phyloP scores from a whole-genome alignment of 2,888 invertebrate species.

The Drosophila leonis region DNA sequence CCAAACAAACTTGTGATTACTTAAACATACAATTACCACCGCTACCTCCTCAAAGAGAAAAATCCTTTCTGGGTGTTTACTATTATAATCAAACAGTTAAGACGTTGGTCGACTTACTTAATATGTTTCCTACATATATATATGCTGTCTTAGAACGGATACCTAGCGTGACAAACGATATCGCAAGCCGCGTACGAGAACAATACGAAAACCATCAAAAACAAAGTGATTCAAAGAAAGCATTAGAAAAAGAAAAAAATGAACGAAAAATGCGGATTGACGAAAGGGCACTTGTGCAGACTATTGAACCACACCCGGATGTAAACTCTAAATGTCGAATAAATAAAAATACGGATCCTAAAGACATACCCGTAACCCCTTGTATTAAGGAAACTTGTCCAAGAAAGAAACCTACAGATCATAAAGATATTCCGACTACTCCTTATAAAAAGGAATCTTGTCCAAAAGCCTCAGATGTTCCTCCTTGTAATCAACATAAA shows the following conservation, averaged over 20 bases:
- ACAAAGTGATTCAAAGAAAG: neutral
- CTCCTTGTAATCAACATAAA: neutral
- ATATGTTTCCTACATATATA: slow-evolving; percentile 44
- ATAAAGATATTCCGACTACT: slow-evolving; percentile 6
- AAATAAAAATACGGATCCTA: neutral
- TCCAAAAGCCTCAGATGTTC: neutral
- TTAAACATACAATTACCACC: slow-evolving; percentile 58
- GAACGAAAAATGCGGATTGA: slow-evolving; percentile 31
- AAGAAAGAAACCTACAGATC: neutral
- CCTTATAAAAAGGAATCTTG: slow-evolving; percentile 21
- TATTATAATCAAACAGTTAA: slow-evolving; percentile 59
- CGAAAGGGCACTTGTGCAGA: slow-evolving; percentile 27
- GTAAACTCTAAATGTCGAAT: slow-evolving; percentile 2
- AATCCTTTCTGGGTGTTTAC: slow-evolving; percentile 49
- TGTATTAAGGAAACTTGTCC: neutral
- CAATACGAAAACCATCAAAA: slow-evolving; percentile 27
- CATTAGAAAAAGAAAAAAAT: slow-evolving; percentile 21
- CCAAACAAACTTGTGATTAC: slow-evolving; percentile 34
- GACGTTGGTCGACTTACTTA: slow-evolving; percentile 43
- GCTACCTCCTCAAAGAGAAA: slow-evolving; percentile 56
- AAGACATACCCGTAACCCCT: slow-evolving; percentile 17
- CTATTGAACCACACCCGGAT: slow-evolving; percentile 20
- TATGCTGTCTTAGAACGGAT: slow-evolving; percentile 18
- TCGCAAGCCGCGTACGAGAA: neutral
- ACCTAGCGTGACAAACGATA: slow-evolving; percentile 27